A percentile compares a stretch with the other conserved stretches of the same genome.
phyloP scores from a whole-genome alignment of 1,140 invertebrate species.

The Caerostris extrusa region DNA sequence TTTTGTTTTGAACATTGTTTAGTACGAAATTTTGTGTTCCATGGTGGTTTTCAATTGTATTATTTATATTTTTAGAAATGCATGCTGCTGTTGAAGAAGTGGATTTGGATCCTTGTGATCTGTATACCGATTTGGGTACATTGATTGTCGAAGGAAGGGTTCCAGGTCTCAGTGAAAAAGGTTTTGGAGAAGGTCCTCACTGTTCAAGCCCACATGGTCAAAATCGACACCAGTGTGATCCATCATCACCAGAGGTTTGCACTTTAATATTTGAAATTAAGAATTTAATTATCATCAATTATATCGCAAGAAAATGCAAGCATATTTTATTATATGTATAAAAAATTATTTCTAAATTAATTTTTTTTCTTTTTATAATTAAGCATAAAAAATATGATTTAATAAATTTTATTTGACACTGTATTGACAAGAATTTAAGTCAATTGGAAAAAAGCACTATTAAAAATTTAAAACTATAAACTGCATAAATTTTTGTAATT shows the following conservation, averaged over 20 bases:
- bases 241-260: constrained; percentile 84
- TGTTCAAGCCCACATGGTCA: constrained; percentile 81
- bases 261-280: background rate
- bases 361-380: too few species aligned
- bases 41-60: background rate
- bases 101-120: constrained; percentile 84
- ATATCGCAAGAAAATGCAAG: too few species aligned
- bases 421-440: too few species aligned
- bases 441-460: too few species aligned
- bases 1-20: background rate
- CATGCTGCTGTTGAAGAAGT: constrained; percentile 80
- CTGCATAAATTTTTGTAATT: too few species aligned
- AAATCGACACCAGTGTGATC: constrained; percentile 84
- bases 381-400: too few species aligned
- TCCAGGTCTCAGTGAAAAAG: constrained; percentile 84
- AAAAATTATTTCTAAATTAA: too few species aligned
- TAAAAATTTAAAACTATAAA: too few species aligned
- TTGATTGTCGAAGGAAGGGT: constrained; percentile 87
- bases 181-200: constrained; percentile 89
- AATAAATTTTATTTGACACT: too few species aligned
- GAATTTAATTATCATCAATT: too few species aligned
- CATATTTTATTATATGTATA: too few species aligned
- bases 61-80: constrained; percentile 76
- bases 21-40: background rate
- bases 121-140: constrained; percentile 85